Evolutionary conservation across 30 jellyfish, hydroid and myxozoan species (phyloP), one percentile per base, ranked within the genome.

Genomic region (Cassiopea xamachana): DNA sequence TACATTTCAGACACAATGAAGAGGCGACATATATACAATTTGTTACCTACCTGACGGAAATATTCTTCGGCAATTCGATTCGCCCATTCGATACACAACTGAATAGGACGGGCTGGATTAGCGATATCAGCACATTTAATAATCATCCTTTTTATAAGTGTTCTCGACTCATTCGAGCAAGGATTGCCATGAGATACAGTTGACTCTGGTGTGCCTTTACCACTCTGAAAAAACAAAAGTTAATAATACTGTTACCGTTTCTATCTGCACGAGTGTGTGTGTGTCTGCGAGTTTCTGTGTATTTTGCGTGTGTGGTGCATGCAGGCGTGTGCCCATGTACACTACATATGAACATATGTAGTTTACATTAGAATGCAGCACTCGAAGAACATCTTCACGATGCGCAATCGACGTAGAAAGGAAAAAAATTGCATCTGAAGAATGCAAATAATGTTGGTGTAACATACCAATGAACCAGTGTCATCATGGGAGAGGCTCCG

Each of bases 91-190:
- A 82, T 89, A 88, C 98, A 94, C 27, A 91, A 86, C 77, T 81
- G 83, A 17, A 85, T 77, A 2, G 98, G 98, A 44, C 98, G 92
- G 44, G 98, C 98, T 27, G 98, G 98, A 74, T 94, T 94, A 1
- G 98, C 98, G 82, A 94, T 94, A 82, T 94, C 98, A 48, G 98
- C 98, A 68, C 98, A 94, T 82, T 94, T 94, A 61, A 94, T 94
- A 75, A 94, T 94, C 98, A 94, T 94, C 39, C 98, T 74, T 13
- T 91, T 89, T 55, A 94, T 95, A 47, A 94, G 83, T 10, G 98
- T 95, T 46, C 98, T 82, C 59, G 94, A 90, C 81, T 94, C 98
- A 17, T 97, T 97, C 6, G 98, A 86, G 64, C 96, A 95, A 17
- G 94, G 92, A 82, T 94, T 94, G 27, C 87, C 89, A 71, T 89